Percentiles rank a stretch among this genome's conserved stretches.
Conservation (phyloP, 2,888 invertebrate species). For the Drosophila fulvimacula region DNA sequence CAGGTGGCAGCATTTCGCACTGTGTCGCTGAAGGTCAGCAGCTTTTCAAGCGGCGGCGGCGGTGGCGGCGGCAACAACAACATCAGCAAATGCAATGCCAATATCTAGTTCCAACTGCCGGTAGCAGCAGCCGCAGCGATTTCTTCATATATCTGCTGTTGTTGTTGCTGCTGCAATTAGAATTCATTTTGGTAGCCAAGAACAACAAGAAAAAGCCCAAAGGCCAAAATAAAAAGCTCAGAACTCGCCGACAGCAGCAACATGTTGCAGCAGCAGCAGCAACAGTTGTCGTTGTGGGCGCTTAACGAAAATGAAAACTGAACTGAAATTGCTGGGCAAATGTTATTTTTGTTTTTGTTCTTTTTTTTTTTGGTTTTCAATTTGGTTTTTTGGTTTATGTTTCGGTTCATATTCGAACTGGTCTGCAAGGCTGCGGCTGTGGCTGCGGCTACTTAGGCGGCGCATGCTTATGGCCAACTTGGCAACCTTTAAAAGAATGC, state of each 20-base stretch:
- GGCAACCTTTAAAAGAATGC: conserved; percentile 84
- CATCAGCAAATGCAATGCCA: conserved; percentile 13
- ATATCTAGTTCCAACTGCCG: conserved; percentile 24
- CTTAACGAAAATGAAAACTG: conserved; percentile 72
- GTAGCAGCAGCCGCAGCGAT: conserved; percentile 21
- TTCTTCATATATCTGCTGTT: conserved; percentile 3
- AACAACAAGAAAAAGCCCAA: conserved; percentile 15
- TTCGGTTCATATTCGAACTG: conserved; percentile 60
- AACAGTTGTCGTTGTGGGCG: conserved; percentile 42
- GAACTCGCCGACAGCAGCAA: conserved; percentile 41
- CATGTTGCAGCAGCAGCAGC: conserved; percentile 16
- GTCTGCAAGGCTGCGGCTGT: conserved; percentile 39
- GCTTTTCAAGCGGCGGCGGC: conserved; percentile 49
- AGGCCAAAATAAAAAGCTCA: conserved; percentile 18
- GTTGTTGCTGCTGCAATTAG: conserved; percentile 28
- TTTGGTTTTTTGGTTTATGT: conserved; percentile 41
- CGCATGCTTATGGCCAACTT: conserved; percentile 65
- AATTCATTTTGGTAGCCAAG: conserved; percentile 26
- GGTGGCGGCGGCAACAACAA: not conserved
- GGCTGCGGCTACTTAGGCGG: conserved; percentile 4
- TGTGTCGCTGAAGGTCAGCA: conserved; percentile 69
- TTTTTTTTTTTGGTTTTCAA: conserved; percentile 21
- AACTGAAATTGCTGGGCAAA: conserved; percentile 55
- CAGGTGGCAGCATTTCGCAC: conserved; percentile 60
- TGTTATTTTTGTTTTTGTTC: conserved; percentile 31